Conservation (phyloP, 2,113 vertebrate genomes). For the Pelodiscus sinensis region DNA sequence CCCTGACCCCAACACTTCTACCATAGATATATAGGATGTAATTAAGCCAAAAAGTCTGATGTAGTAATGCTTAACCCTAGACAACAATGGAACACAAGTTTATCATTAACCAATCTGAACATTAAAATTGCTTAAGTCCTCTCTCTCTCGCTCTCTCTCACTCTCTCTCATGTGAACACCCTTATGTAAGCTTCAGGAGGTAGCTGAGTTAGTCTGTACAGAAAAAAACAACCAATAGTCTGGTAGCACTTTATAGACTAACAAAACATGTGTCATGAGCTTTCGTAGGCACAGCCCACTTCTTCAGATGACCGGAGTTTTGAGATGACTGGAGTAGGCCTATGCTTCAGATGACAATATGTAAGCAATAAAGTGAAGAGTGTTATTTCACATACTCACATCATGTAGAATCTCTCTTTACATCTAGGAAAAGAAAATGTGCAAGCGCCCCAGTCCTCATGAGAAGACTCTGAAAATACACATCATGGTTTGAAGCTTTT, state of each 20-base stretch:
- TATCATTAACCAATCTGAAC: conserved; percentile 32
- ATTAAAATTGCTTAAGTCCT: conserved; percentile 38
- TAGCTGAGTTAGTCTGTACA: too few species aligned
- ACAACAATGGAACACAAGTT: conserved; percentile 58
- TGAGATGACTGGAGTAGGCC: conserved; percentile 25
- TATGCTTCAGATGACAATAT: conserved; percentile 25
- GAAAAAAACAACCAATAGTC: too few species aligned
- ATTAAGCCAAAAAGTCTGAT: conserved; percentile 41
- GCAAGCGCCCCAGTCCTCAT: background rate
- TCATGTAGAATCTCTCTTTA: conserved; percentile 29
- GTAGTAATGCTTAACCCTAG: conserved; percentile 24
- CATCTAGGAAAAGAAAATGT: conserved; percentile 2
- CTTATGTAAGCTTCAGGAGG: conserved; percentile 51
- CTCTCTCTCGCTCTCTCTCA: background rate
- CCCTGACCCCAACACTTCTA: background rate
- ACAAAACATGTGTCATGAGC: too few species aligned
- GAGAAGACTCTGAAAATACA: background rate
- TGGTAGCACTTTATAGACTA: too few species aligned
- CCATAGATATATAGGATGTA: conserved; percentile 38
- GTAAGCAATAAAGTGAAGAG: background rate
- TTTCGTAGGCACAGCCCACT: too few species aligned
- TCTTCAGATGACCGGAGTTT: too few species aligned
- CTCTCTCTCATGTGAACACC: conserved; percentile 32
- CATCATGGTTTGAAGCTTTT: conserved; percentile 10
- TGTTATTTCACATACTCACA: conserved; percentile 39